Conservation (phyloP, 2,888 invertebrate genomes). For the Deroplatys truncata region DNA sequence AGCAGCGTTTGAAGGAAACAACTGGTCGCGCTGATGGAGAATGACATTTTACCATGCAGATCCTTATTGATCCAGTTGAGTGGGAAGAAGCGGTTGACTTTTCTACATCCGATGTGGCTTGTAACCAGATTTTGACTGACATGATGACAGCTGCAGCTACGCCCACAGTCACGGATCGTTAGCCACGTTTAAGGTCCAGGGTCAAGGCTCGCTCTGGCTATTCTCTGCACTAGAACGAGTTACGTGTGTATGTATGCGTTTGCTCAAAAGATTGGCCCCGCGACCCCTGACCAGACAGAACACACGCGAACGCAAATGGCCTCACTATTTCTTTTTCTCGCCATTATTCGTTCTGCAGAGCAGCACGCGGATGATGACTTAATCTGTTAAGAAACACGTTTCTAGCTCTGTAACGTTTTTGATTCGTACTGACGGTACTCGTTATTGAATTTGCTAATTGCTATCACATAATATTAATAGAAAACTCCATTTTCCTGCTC, state of each 20-base stretch:
- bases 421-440: too few relatives aligned
- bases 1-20: not conserved
- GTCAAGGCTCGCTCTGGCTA: not conserved
- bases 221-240: not conserved
- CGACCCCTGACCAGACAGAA: not conserved
- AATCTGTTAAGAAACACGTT: too few relatives aligned
- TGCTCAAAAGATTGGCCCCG: not conserved
- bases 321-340: too few relatives aligned
- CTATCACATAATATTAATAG: too few relatives aligned
- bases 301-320: too few relatives aligned
- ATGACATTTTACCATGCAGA: not conserved
- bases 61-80: not conserved
- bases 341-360: too few relatives aligned
- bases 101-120: not conserved
- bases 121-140: not conserved
- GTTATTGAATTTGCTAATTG: too few relatives aligned
- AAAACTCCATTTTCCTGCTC: too few relatives aligned
- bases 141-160: not conserved
- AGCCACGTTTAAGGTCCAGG: not conserved
- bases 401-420: too few relatives aligned
- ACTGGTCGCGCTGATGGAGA: not conserved
- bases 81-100: not conserved
- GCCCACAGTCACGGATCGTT: not conserved
- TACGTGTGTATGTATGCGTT: not conserved
- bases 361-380: too few relatives aligned